Evolutionary conservation across 37 sponge, comb jelly and placozoan genomes (phyloP), one percentile per base, ranked within the genome.

Genomic region (Theonella swinhoei): DNA sequence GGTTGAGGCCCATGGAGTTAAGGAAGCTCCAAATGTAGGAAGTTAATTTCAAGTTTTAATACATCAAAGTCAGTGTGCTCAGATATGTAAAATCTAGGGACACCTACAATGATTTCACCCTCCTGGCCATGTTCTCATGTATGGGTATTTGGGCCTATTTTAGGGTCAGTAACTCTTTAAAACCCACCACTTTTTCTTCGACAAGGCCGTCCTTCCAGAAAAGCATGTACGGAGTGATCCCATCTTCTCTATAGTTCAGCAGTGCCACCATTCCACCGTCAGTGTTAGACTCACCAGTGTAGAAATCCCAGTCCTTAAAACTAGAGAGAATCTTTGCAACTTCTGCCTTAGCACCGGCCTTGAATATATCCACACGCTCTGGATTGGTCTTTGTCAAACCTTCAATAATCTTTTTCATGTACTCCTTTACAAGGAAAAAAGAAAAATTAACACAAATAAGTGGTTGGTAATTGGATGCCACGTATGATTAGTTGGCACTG

Each of bases 131-230:
- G n/a, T n/a, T n/a, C n/a, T n/a, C n/a, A n/a, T n/a, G n/a, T n/a
- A n/a, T n/a, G n/a, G n/a, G n/a, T n/a, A n/a, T n/a, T n/a, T n/a
- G n/a, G n/a, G n/a, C n/a, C n/a, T n/a, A n/a, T n/a, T n/a, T n/a
- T n/a, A n/a, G n/a, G n/a, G n/a, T n/a, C n/a, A n/a, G n/a, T 28
- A 66, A 66, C n/a, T 7, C 7, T 70, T 70, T 7, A 8, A 70
- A 42, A 79, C 91, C 77, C 78, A 92, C 93, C 82, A 94, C 82
- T 97, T 97, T 97, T 88, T 97, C 97, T 25, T 89, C 92, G 2
- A 79, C 35, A n/a, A 94, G 62, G 11, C 95, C 97, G 84, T 97
- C 93, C 82, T 87, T 89, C 76, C 89, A 97, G 73, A 92, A 90
- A 36, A 83, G 47, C 80, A 94, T 76, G 66, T 83, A 97, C 2